Conservation (phyloP, 2,113 vertebrate species). For the Rousettus leschenaultii region DNA sequence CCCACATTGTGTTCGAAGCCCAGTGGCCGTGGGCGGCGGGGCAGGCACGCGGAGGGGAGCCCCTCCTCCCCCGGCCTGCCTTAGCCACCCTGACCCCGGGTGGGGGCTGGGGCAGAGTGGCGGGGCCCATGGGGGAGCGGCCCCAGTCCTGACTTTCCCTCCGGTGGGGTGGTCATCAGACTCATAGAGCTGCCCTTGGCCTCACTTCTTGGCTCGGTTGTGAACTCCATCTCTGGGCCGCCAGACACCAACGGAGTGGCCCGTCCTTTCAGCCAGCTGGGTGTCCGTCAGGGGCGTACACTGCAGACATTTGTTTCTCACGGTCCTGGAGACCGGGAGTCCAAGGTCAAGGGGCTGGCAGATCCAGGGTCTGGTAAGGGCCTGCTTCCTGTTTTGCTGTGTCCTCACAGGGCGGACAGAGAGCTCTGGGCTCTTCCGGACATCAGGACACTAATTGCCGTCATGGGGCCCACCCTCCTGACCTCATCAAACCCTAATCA, state of each 20-base stretch:
- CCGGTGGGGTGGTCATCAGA: fast-evolving
- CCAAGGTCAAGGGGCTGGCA: not conserved
- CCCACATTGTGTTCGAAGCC: not conserved
- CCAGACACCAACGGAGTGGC: not conserved
- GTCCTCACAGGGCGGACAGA: fast-evolving
- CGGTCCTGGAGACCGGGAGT: not conserved
- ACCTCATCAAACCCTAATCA: not conserved
- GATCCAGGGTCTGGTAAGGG: fast-evolving
- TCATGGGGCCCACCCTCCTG: not conserved
- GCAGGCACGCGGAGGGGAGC: not conserved
- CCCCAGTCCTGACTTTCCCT: not conserved
- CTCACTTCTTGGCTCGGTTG: not conserved
- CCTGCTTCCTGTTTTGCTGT: not conserved
- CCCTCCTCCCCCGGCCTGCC: not conserved
- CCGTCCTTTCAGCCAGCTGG: not conserved
- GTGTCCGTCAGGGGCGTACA: not conserved
- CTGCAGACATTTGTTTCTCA: not conserved
- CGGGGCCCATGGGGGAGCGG: not conserved
- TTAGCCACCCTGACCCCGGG: not conserved
- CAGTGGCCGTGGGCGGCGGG: not conserved
- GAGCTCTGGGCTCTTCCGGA: not conserved
- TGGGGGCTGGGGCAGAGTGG: not conserved
- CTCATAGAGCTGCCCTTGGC: not conserved
- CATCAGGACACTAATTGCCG: not conserved
- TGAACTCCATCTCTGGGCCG: not conserved